phyloP scores from a whole-genome alignment of 2,113 vertebrate species.

The Paradoxurus hermaphroditus region DNA sequence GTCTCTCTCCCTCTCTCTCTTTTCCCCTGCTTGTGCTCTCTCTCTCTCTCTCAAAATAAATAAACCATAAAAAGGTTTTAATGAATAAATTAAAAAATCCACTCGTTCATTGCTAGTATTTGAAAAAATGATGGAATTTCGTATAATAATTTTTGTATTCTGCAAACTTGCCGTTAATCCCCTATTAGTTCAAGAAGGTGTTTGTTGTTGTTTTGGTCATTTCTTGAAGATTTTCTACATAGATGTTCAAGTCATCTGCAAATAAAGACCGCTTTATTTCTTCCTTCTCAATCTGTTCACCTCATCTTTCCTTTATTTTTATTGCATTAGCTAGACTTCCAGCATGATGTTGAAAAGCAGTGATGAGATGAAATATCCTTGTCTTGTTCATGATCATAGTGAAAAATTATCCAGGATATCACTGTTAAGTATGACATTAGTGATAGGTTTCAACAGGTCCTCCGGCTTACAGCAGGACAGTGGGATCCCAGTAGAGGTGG shows the following conservation, averaged over 20 bases:
- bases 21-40: too few species aligned
- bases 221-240: not conserved
- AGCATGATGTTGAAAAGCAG: not conserved
- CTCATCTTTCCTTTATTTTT: not conserved
- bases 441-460: not conserved
- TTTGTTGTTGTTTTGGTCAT: not conserved
- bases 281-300: not conserved
- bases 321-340: not conserved
- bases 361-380: not conserved
- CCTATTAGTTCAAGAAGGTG: not conserved
- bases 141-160: not conserved
- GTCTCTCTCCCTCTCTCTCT: too few species aligned
- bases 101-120: too few species aligned
- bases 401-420: not conserved
- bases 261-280: not conserved
- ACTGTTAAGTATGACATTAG: not conserved
- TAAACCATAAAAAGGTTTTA: too few species aligned
- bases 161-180: not conserved
- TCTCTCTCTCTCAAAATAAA: too few species aligned
- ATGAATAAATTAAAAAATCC: not conserved
- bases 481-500: not conserved
- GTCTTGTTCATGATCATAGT: not conserved
- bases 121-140: not conserved
- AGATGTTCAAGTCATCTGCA: not conserved
- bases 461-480: not conserved